A percentile compares a stretch with the other conserved stretches of the same genome.
Conservation (phyloP, 2,888 invertebrate species). For the Exephanes ischioxanthus region DNA sequence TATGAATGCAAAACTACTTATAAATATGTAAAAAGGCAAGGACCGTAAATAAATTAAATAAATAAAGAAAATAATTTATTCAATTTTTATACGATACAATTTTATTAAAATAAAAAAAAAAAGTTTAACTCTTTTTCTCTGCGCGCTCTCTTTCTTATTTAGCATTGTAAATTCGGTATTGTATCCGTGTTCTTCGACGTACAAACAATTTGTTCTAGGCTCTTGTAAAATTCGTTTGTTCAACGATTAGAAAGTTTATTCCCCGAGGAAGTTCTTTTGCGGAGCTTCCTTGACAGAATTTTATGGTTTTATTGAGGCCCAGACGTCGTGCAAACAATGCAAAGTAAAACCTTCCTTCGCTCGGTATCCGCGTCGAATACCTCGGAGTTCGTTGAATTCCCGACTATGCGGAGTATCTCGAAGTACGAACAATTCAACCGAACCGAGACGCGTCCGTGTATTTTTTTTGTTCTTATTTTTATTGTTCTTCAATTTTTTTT, state of each 20-base stretch:
- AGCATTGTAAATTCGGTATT: no score
- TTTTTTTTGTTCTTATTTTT: constrained; percentile 7
- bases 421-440: constrained; percentile 23
- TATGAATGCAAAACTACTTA: no score
- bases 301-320: background rate
- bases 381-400: constrained; percentile 28
- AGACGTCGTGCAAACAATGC: background rate
- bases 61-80: no score
- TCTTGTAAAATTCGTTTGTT: background rate
- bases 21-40: no score
- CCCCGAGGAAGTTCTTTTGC: background rate
- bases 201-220: no score
- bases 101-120: no score
- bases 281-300: background rate
- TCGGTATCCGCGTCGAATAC: constrained; percentile 1
- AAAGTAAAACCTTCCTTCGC: constrained; percentile 2
- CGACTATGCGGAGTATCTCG: background rate
- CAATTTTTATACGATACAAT: no score
- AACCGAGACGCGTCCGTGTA: background rate
- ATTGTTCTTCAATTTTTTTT: background rate
- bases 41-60: no score
- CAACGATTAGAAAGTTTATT: constrained; percentile 2
- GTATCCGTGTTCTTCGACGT: no score
- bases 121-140: no score
- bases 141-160: no score